Evolutionary conservation across 1,140 invertebrate genomes (phyloP).

Genomic region (Euwallacea similis): DNA sequence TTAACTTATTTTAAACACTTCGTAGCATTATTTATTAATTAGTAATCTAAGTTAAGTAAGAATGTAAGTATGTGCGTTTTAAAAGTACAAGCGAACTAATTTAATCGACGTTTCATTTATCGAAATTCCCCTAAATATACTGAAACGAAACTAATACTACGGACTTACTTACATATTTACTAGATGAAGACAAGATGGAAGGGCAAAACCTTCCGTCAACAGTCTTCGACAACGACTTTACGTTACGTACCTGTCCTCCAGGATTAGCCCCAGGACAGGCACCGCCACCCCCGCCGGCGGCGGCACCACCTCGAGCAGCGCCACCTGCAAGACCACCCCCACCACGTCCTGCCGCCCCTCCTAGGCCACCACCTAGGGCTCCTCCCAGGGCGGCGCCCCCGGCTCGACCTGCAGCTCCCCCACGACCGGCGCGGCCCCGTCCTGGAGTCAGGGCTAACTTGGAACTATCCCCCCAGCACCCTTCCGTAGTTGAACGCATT

Average conservation of each 20-base stretch:
- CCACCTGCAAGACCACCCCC: slow-evolving; percentile 22
- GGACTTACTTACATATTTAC: slow-evolving; percentile 34
- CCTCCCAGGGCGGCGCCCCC: neutral
- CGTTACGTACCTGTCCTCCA: slow-evolving; percentile 5
- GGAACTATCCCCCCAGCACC: neutral
- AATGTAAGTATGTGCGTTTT: slow-evolving; percentile 31
- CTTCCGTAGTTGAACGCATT: slow-evolving; percentile 24
- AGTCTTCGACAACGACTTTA: slow-evolving; percentile 1
- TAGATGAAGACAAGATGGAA: neutral
- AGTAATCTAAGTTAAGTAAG: slow-evolving; percentile 18
- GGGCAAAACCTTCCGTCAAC: neutral
- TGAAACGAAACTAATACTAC: slow-evolving; percentile 8
- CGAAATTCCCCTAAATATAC: neutral
- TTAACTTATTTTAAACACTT: no score
- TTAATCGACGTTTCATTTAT: no score
- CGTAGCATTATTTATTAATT: no score
- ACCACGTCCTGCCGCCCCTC: neutral
- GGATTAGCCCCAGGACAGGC: slow-evolving; percentile 14
- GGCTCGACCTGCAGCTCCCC: slow-evolving; percentile 1
- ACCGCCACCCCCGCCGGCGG: slow-evolving; percentile 26
- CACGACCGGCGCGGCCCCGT: neutral
- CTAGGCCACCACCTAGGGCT: neutral
- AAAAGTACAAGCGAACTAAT: no score
- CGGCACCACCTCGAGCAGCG: slow-evolving; percentile 30
- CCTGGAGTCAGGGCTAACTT: neutral